These are phyloP conservation scores for Hydropsyche tenuis DNA, from an alignment of 1,140 invertebrate genomes.

Conservation along the genomic window DNA sequence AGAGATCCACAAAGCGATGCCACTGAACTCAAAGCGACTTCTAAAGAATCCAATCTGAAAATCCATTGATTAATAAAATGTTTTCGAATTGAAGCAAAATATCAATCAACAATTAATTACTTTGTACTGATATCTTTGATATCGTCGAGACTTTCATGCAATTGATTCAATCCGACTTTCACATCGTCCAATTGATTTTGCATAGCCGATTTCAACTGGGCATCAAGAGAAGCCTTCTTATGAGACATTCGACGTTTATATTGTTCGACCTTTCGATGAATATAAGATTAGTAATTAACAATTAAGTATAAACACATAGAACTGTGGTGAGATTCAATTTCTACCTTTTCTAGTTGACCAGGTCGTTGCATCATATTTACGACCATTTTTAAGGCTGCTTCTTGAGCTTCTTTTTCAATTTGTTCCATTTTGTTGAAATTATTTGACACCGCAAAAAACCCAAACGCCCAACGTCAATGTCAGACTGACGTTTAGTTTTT, in stretches of 20 bases:
- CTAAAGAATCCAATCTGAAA: slow-evolving; percentile 59
- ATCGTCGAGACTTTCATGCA: slow-evolving; percentile 84
- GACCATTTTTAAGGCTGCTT: slow-evolving; percentile 87
- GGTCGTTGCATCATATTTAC: slow-evolving; percentile 93
- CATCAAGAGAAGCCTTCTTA: slow-evolving; percentile 94
- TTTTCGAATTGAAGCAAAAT: too few relatives aligned
- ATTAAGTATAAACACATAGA: neutral
- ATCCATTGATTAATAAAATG: slow-evolving; percentile 9
- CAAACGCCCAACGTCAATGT: neutral
- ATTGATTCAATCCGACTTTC: slow-evolving; percentile 88
- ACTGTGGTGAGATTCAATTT: slow-evolving; percentile 14
- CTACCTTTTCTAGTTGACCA: slow-evolving; percentile 92
- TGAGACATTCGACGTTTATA: slow-evolving; percentile 80
- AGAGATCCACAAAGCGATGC: slow-evolving; percentile 76
- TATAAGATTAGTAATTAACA: neutral
- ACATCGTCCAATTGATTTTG: slow-evolving; percentile 98
- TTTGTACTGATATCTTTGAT: slow-evolving; percentile 76
- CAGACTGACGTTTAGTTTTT: slow-evolving; percentile 15
- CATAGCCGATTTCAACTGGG: slow-evolving; percentile 97
- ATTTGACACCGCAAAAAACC: neutral
- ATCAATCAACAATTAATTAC: slow-evolving; percentile 46
- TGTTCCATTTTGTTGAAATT: slow-evolving; percentile 69
- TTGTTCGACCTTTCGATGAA: slow-evolving; percentile 72
- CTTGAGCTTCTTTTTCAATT: slow-evolving; percentile 84
- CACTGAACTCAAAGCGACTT: slow-evolving; percentile 57